phyloP scores from a whole-genome alignment of 2,888 invertebrate genomes.

The Hyles lineata region DNA sequence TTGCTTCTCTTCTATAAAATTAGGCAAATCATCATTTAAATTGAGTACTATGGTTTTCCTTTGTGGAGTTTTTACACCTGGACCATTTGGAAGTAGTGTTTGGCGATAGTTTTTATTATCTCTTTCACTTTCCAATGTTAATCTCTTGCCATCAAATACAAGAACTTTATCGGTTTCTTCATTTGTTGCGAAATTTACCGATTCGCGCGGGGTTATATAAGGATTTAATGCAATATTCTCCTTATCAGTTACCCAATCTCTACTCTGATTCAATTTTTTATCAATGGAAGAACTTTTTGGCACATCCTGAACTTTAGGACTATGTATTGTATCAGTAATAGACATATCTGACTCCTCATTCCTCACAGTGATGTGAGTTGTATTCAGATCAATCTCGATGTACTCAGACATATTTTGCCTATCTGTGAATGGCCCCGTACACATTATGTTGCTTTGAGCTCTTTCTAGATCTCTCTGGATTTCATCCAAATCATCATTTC shows the following conservation, averaged over 20 bases:
- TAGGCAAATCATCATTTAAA: conserved; percentile 68
- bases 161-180: conserved; percentile 65
- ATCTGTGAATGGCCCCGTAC: conserved; percentile 50
- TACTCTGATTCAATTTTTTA: conserved; percentile 44
- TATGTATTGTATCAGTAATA: conserved; percentile 68
- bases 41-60: conserved; percentile 68
- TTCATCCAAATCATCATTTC: conserved; percentile 69
- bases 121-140: conserved; percentile 60
- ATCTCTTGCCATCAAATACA: conserved; percentile 72
- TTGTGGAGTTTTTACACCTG: conserved; percentile 44
- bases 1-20: conserved; percentile 53
- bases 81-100: conserved; percentile 41
- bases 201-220: conserved; percentile 60
- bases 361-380: conserved; percentile 52
- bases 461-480: conserved; percentile 63
- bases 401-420: conserved; percentile 62
- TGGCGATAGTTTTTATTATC: conserved; percentile 45
- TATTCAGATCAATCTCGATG: conserved; percentile 72
- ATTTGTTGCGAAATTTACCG: conserved; percentile 63
- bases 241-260: conserved; percentile 69
- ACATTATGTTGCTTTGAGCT: conserved; percentile 47
- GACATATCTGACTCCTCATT: conserved; percentile 72
- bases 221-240: conserved; percentile 75
- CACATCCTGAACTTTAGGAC: conserved; percentile 65
- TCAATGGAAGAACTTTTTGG: conserved; percentile 50